Evolutionary conservation across 2,797 vertebrate genomes (phyloP).

Genomic region (Enteromius trimaculatus): DNA sequence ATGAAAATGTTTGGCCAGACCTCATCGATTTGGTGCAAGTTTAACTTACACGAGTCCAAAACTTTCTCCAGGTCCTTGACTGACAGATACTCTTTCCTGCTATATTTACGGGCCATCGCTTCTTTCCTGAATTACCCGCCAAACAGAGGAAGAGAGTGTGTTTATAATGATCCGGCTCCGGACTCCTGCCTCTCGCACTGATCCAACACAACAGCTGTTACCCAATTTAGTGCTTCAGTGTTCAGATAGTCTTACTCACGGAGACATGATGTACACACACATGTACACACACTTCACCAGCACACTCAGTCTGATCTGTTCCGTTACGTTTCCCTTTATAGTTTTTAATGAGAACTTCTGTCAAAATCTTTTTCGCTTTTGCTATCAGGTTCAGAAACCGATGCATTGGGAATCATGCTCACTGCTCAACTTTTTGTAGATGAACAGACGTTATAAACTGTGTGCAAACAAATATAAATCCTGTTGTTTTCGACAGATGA

Average conservation of each 20-base stretch:
- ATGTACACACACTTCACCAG: background rate
- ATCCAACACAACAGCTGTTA: constrained; percentile 78
- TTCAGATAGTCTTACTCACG: constrained; percentile 42
- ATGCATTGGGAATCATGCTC: background rate
- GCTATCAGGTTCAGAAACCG: background rate
- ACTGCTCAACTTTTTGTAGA: too few relatives aligned
- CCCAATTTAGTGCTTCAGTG: constrained; percentile 77
- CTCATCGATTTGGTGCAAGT: constrained; percentile 80
- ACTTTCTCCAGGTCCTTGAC: constrained; percentile 81
- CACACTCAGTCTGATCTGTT: background rate
- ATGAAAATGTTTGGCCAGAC: constrained; percentile 83
- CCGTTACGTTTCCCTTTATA: background rate
- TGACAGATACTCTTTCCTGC: constrained; percentile 74
- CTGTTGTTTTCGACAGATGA: background rate
- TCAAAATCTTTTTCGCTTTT: background rate
- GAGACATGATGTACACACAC: background rate
- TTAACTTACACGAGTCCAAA: constrained; percentile 81
- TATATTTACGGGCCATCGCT: constrained; percentile 70
- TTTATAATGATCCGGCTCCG: constrained; percentile 55
- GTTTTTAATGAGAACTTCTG: background rate
- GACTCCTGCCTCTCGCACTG: constrained; percentile 63
- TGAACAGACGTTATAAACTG: too few relatives aligned
- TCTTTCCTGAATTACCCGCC: constrained; percentile 49
- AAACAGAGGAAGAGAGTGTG: background rate
- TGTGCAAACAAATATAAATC: background rate